Evolutionary conservation across 2,797 vertebrate species (phyloP).

Genomic region (Gadopsis bispinosus): DNA sequence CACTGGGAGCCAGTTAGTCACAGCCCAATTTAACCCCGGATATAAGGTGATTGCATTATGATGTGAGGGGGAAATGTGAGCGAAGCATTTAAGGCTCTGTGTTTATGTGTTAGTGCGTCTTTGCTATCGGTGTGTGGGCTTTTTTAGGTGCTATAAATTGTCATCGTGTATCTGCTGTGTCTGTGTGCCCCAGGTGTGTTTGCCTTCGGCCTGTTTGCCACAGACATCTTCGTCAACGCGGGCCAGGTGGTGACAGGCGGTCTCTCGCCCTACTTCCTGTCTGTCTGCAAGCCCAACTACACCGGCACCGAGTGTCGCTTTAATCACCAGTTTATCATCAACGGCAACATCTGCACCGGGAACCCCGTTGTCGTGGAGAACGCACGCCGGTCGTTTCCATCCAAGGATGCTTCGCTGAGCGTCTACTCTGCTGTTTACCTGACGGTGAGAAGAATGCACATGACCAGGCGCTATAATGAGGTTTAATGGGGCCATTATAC

Average conservation of each 20-base stretch:
- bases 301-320: conserved; percentile 91
- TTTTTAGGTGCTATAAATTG: neutral
- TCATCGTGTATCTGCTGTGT: conserved; percentile 34
- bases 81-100: conserved; percentile 7
- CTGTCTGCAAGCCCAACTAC: conserved; percentile 97
- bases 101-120: conserved; percentile 6
- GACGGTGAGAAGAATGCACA: conserved; percentile 86
- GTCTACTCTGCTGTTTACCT: conserved; percentile 97
- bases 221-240: conserved; percentile 98
- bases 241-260: conserved; percentile 97
- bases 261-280: conserved; percentile 96
- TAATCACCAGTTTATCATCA: conserved; percentile 93
- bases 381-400: conserved; percentile 95
- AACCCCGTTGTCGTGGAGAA: conserved; percentile 90
- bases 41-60: neutral
- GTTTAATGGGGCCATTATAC: neutral
- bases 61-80: neutral
- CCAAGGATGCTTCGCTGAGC: conserved; percentile 96
- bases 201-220: conserved; percentile 97
- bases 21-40: conserved; percentile 10
- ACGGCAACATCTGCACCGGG: conserved; percentile 95
- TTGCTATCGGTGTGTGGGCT: neutral
- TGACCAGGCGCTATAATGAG: neutral
- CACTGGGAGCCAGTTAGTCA: conserved; percentile 3
- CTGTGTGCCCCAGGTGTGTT: conserved; percentile 89